Evolutionary conservation across 1,140 invertebrate genomes (phyloP).

Genomic region (Bombyx mori): DNA sequence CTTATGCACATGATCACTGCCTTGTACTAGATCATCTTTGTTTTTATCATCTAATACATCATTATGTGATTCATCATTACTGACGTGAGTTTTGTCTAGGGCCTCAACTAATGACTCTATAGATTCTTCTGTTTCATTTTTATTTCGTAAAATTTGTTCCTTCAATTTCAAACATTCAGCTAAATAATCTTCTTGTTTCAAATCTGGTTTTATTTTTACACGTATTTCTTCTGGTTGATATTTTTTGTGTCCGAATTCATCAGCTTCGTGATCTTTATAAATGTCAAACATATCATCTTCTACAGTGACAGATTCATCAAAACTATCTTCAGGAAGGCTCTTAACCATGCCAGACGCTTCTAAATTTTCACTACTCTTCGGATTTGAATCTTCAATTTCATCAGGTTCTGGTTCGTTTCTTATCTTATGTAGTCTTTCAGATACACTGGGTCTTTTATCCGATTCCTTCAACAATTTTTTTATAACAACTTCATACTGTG

Average conservation of each 20-base stretch:
- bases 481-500: slow-evolving; percentile 51
- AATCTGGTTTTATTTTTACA: slow-evolving; percentile 35
- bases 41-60: slow-evolving; percentile 5
- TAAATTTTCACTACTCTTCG: slow-evolving; percentile 16
- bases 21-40: slow-evolving; percentile 12
- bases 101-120: slow-evolving; percentile 47
- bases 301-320: slow-evolving; percentile 37
- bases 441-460: slow-evolving; percentile 20
- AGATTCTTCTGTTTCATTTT: slow-evolving; percentile 34
- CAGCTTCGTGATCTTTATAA: slow-evolving; percentile 54
- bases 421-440: slow-evolving; percentile 34
- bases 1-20: slow-evolving; percentile 39
- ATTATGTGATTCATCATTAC: slow-evolving; percentile 2
- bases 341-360: slow-evolving; percentile 38
- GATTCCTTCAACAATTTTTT: slow-evolving; percentile 31
- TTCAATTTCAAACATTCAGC: slow-evolving; percentile 55
- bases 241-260: slow-evolving; percentile 65
- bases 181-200: slow-evolving; percentile 34
- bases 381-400: slow-evolving; percentile 8
- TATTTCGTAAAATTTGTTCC: slow-evolving; percentile 45
- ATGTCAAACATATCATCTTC: slow-evolving; percentile 65
- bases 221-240: slow-evolving; percentile 47
- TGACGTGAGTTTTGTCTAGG: slow-evolving; percentile 44
- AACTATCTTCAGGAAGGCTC: slow-evolving; percentile 46
- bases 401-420: slow-evolving; percentile 20